These are phyloP conservation scores for Hippotragus niger DNA, from an alignment of 2,113 vertebrate species.

Conservation along the genomic window DNA sequence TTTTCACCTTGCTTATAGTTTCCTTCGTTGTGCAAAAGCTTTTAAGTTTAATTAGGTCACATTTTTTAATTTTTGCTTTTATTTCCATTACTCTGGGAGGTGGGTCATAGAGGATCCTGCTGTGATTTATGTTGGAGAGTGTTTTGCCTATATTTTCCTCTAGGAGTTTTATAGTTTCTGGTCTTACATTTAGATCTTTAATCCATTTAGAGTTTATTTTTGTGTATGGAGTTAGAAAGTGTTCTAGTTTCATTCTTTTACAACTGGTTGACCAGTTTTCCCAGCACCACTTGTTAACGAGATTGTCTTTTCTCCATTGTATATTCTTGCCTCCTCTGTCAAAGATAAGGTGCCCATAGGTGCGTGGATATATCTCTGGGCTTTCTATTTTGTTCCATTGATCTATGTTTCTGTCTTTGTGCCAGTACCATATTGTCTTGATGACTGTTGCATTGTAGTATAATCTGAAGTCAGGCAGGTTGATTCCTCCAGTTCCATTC, in stretches of 20 bases:
- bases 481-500: too few relatives aligned
- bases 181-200: not conserved
- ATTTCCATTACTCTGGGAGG: not conserved
- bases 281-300: not conserved
- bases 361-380: not conserved
- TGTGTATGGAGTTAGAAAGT: not conserved
- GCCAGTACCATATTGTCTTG: not conserved
- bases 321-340: not conserved
- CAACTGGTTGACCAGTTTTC: not conserved
- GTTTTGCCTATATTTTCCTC: not conserved
- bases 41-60: not conserved
- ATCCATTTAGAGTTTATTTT: not conserved
- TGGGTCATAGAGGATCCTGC: not conserved
- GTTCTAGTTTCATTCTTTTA: not conserved
- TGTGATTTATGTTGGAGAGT: not conserved
- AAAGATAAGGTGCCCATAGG: not conserved
- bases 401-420: not conserved
- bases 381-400: not conserved
- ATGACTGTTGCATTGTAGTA: not conserved
- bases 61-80: not conserved
- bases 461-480: not conserved
- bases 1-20: not conserved
- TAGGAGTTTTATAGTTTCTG: not conserved
- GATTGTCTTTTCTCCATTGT: not conserved
- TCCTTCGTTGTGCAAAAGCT: not conserved